Percentiles rank a stretch among this genome's conserved stretches.
These are phyloP conservation scores for Cryptoprocta ferox DNA, from an alignment of 2,797 vertebrate species.

Conservation along the genomic window DNA sequence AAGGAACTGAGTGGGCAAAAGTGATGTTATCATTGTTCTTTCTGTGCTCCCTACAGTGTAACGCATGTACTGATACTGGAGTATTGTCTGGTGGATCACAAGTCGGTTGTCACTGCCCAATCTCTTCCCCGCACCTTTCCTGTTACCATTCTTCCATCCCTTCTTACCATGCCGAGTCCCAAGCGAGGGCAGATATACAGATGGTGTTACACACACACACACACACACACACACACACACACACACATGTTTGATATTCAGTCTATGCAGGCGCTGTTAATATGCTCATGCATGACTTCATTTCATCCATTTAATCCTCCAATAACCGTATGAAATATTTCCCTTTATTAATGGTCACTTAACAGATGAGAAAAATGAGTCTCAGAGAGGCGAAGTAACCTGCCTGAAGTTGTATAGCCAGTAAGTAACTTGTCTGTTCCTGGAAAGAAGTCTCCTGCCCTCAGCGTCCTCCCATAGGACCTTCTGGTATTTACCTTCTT, in stretches of 20 bases:
- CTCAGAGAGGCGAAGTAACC: background rate
- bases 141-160: background rate
- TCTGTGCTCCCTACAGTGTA: background rate
- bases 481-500: background rate
- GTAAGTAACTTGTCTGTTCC: background rate
- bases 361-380: constrained; percentile 11
- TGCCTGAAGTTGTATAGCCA: constrained; percentile 18
- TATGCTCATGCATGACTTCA: background rate
- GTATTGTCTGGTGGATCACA: background rate
- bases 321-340: background rate
- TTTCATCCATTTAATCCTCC: background rate
- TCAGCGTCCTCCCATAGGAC: background rate
- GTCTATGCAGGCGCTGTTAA: background rate
- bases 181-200: background rate
- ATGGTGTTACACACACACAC: background rate
- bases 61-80: background rate
- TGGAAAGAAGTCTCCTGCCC: background rate
- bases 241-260: background rate
- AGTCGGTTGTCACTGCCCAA: background rate
- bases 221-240: background rate
- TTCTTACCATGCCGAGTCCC: background rate
- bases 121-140: background rate
- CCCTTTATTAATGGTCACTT: background rate
- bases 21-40: background rate
- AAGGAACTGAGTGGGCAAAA: background rate